Conservation (phyloP, 2,797 vertebrate genomes). For the Hydrocynus forskahlii region DNA sequence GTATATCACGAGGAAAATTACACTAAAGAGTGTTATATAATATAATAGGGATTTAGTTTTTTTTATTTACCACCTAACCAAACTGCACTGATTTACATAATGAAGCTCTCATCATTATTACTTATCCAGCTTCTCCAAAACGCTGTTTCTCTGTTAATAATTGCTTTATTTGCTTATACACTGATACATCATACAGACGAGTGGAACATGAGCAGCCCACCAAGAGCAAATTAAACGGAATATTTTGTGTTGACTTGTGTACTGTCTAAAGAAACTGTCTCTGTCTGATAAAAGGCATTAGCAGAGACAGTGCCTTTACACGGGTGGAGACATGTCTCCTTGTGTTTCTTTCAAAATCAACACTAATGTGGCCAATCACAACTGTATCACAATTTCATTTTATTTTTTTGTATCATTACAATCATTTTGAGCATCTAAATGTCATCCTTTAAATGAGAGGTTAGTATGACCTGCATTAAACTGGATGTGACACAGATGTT, state of each 20-base stretch:
- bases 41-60: neutral
- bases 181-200: neutral
- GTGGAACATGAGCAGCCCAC: neutral
- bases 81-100: neutral
- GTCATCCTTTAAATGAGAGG: neutral
- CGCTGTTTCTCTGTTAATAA: neutral
- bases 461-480: neutral
- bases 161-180: constrained; percentile 9
- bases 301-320: neutral
- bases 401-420: neutral
- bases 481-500: no score
- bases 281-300: no score
- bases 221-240: neutral
- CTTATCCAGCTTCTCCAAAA: neutral
- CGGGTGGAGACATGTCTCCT: neutral
- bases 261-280: no score
- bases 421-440: neutral
- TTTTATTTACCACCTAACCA: neutral
- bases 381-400: neutral
- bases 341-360: neutral
- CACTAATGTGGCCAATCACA: neutral
- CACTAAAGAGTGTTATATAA: neutral
- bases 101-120: neutral
- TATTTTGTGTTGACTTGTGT: neutral
- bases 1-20: neutral